phyloP scores from a whole-genome alignment of 2,113 vertebrate species.

The Halichoerus grypus region DNA sequence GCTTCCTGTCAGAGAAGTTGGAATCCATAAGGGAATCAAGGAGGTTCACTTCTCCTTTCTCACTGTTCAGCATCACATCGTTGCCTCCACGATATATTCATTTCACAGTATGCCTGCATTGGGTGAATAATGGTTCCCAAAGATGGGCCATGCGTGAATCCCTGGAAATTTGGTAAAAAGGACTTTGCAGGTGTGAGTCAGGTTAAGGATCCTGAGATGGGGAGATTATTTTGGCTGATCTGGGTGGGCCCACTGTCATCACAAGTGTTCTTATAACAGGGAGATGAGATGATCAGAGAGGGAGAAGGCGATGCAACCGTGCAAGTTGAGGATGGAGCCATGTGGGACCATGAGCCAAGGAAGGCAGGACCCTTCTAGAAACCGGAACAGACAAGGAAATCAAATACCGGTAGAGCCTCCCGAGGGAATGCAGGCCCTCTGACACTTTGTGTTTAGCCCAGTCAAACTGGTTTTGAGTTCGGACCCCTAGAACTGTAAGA shows the following conservation, averaged over 20 bases:
- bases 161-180: neutral
- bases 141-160: neutral
- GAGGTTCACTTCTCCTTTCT: neutral
- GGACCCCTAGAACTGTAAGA: neutral
- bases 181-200: neutral
- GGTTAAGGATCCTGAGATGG: neutral
- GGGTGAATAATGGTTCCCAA: neutral
- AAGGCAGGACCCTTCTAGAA: neutral
- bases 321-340: neutral
- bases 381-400: neutral
- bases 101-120: neutral
- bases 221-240: neutral
- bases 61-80: neutral
- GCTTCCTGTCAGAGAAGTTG: neutral
- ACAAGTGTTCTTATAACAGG: neutral
- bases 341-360: neutral
- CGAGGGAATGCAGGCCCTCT: neutral
- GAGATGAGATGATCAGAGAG: neutral
- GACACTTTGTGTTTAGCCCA: neutral
- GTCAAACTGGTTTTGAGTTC: neutral
- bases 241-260: neutral
- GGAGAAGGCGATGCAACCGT: neutral
- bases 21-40: neutral
- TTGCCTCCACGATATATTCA: neutral
- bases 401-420: neutral